Evolutionary conservation across 2,888 invertebrate species (phyloP).

Genomic region (Drosophila recens): DNA sequence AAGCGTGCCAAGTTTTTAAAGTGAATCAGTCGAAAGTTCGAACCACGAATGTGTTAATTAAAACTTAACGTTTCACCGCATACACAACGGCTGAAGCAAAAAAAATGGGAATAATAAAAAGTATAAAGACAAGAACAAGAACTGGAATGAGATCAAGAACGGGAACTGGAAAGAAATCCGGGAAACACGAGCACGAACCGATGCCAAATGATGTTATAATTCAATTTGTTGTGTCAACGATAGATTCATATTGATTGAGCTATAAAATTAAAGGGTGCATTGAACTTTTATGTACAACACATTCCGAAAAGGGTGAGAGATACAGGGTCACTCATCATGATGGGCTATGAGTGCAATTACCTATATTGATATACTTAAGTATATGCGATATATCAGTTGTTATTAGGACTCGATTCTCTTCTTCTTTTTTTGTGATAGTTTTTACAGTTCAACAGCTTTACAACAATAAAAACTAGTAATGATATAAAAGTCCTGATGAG

Average conservation of each 20-base stretch:
- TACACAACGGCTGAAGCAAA: conserved; percentile 36
- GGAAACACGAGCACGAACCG: conserved; percentile 9
- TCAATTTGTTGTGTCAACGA: conserved; percentile 65
- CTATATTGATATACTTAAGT: too few relatives aligned
- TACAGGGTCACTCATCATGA: too few relatives aligned
- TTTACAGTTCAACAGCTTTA: too few relatives aligned
- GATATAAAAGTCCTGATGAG: too few relatives aligned
- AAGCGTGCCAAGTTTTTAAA: conserved; percentile 61
- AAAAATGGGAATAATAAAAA: conserved; percentile 16
- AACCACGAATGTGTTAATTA: conserved; percentile 74
- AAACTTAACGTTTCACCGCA: conserved; percentile 73
- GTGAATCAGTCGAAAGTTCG: conserved; percentile 59
- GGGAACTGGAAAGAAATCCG: background rate
- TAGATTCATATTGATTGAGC: conserved; percentile 36
- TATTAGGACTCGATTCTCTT: too few relatives aligned
- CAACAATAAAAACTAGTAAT: too few relatives aligned
- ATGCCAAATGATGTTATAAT: conserved; percentile 55
- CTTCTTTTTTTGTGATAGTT: too few relatives aligned
- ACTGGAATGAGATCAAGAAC: conserved; percentile 8
- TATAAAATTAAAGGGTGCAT: conserved; percentile 53
- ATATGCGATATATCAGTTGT: too few relatives aligned
- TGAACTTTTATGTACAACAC: too few relatives aligned
- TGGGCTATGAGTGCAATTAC: too few relatives aligned
- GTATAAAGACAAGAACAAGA: conserved; percentile 28
- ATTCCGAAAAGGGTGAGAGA: too few relatives aligned